phyloP scores from a whole-genome alignment of 2,888 invertebrate species.

The Drosophila suboccidentalis region DNA sequence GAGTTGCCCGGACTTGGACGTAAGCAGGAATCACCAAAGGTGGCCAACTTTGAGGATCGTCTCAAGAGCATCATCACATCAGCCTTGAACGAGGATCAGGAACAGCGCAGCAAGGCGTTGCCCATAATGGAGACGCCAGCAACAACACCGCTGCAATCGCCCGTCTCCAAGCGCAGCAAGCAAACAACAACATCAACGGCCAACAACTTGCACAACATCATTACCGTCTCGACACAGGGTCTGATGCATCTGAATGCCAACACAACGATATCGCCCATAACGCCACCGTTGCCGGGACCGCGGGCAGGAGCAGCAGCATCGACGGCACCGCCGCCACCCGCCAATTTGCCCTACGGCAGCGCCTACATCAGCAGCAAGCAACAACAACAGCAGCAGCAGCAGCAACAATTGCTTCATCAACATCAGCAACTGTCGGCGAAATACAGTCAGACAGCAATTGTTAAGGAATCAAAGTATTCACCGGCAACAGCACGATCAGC shows the following conservation, averaged over 20 bases:
- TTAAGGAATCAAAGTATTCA: constrained; percentile 64
- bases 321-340: constrained; percentile 70
- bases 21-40: constrained; percentile 91
- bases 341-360: constrained; percentile 69
- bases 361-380: constrained; percentile 64
- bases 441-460: constrained; percentile 53
- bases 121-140: constrained; percentile 45
- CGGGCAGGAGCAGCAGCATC: constrained; percentile 64
- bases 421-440: constrained; percentile 41
- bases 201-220: constrained; percentile 83
- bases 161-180: constrained; percentile 81
- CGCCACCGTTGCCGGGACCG: constrained; percentile 78
- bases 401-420: constrained; percentile 23
- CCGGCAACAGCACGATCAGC: constrained; percentile 52
- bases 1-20: constrained; percentile 69
- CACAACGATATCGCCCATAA: constrained; percentile 85
- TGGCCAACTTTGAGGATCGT: constrained; percentile 95
- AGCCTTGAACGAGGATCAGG: constrained; percentile 94
- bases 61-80: constrained; percentile 94
- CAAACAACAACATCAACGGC: constrained; percentile 60
- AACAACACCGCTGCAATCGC: constrained; percentile 43
- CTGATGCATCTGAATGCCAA: constrained; percentile 85
- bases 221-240: constrained; percentile 84
- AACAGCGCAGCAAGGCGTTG: constrained; percentile 84
- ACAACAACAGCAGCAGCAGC: constrained; percentile 35